Evolutionary conservation across 2,113 vertebrate genomes (phyloP).

Genomic region (Channa maculata): DNA sequence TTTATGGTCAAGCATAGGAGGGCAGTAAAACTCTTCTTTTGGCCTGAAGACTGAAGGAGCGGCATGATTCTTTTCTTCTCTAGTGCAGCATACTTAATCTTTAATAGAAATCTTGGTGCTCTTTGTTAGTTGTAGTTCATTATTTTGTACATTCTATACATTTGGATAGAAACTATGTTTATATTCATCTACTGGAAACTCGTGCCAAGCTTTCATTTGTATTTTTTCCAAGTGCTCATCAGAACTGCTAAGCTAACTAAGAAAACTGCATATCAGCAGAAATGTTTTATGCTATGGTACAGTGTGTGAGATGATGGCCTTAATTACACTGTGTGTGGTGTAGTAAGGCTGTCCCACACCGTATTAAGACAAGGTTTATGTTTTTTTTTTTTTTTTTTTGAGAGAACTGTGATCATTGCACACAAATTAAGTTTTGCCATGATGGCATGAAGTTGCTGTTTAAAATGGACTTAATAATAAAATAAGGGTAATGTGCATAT

Average conservation of each 20-base stretch:
- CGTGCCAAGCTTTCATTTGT: background rate
- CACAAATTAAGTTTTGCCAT: no score
- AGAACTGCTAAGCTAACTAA: conserved; percentile 5
- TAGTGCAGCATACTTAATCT: conserved; percentile 5
- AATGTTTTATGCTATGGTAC: conserved; percentile 1
- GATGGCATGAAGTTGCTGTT: background rate
- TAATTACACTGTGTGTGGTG: conserved; percentile 9
- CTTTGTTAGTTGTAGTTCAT: conserved; percentile 7
- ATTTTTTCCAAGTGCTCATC: conserved; percentile 5
- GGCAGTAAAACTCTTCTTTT: conserved; percentile 40
- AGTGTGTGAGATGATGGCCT: background rate
- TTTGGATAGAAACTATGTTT: conserved; percentile 11
- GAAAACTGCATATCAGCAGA: background rate
- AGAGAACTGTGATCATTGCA: no score
- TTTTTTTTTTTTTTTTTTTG: no score
- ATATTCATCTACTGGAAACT: conserved; percentile 18
- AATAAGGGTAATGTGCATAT: conserved; percentile 21
- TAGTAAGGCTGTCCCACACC: background rate
- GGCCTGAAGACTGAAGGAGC: background rate
- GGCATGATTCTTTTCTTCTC: conserved; percentile 11
- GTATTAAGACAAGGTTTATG: conserved; percentile 1
- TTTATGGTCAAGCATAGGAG: conserved; percentile 38
- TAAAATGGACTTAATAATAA: conserved; percentile 12
- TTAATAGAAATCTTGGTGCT: background rate
- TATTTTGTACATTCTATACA: conserved; percentile 9